Evolutionary conservation across 2,888 invertebrate genomes (phyloP).

Genomic region (Pterostichus madidus): DNA sequence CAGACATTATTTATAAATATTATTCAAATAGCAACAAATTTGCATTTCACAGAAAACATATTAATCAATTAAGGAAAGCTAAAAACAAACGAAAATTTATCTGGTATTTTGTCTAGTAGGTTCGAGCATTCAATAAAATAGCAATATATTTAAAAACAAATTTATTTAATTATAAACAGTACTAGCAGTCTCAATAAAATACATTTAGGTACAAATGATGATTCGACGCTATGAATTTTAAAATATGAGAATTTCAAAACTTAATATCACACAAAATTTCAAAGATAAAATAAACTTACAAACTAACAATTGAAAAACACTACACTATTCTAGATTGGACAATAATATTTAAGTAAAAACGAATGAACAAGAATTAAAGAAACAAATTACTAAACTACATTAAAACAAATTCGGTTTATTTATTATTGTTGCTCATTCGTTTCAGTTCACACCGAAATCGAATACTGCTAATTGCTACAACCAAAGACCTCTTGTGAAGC

Average conservation of each 20-base stretch:
- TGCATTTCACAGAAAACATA: no score
- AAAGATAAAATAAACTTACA: slow-evolving; percentile 17
- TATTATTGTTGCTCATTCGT: slow-evolving; percentile 3
- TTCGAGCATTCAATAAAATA: not conserved
- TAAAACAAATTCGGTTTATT: not conserved
- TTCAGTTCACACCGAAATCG: not conserved
- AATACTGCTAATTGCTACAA: slow-evolving; percentile 48
- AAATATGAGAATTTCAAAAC: slow-evolving; percentile 12
- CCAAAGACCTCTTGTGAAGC: slow-evolving; percentile 95
- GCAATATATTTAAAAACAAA: slow-evolving; percentile 19
- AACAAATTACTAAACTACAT: not conserved
- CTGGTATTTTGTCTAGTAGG: no score
- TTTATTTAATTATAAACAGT: slow-evolving; percentile 37
- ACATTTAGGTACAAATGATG: slow-evolving; percentile 42
- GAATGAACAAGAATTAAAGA: slow-evolving; percentile 9
- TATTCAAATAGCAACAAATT: no score
- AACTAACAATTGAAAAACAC: slow-evolving; percentile 3
- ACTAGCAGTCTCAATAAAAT: slow-evolving; percentile 53
- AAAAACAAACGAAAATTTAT: no score
- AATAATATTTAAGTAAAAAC: slow-evolving; percentile 15
- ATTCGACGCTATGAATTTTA: slow-evolving; percentile 1
- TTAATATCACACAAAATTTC: slow-evolving; percentile 36
- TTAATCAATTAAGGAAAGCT: no score
- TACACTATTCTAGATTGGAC: slow-evolving; percentile 6
- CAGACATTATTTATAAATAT: not conserved